phyloP scores from a whole-genome alignment of 1,140 invertebrate species.

The Temnothorax curvispinosus region DNA sequence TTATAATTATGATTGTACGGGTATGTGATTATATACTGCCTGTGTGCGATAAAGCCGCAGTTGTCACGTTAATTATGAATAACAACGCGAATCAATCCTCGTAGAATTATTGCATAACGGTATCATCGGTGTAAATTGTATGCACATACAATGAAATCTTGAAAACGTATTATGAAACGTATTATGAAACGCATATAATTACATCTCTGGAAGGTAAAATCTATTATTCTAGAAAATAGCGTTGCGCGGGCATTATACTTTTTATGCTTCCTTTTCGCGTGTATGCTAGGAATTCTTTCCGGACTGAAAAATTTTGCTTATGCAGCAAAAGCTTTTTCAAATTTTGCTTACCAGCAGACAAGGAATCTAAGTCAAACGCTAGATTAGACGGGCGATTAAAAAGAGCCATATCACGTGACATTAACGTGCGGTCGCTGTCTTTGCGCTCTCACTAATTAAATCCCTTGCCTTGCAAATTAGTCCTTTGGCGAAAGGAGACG shows the following conservation, averaged over 20 bases:
- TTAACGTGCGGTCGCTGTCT: constrained; percentile 9
- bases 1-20: background rate
- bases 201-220: background rate
- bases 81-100: constrained; percentile 41
- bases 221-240: background rate
- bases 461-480: constrained; percentile 64
- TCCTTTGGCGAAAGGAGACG: constrained; percentile 42
- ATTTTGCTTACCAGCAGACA: background rate
- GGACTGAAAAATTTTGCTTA: background rate
- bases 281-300: background rate
- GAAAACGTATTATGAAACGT: background rate
- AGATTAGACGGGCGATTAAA: constrained; percentile 59
- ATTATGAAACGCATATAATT: background rate
- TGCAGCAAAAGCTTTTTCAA: background rate
- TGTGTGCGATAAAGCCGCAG: constrained; percentile 10
- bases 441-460: constrained; percentile 64
- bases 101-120: constrained; percentile 36
- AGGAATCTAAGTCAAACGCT: background rate
- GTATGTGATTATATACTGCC: constrained; percentile 25
- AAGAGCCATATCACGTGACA: constrained; percentile 14
- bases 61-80: constrained; percentile 52
- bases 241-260: background rate
- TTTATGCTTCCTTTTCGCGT: background rate
- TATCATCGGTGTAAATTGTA: constrained; percentile 15
- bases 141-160: background rate